phyloP scores from a whole-genome alignment of 1,140 invertebrate genomes.

The Charaxes varanes region DNA sequence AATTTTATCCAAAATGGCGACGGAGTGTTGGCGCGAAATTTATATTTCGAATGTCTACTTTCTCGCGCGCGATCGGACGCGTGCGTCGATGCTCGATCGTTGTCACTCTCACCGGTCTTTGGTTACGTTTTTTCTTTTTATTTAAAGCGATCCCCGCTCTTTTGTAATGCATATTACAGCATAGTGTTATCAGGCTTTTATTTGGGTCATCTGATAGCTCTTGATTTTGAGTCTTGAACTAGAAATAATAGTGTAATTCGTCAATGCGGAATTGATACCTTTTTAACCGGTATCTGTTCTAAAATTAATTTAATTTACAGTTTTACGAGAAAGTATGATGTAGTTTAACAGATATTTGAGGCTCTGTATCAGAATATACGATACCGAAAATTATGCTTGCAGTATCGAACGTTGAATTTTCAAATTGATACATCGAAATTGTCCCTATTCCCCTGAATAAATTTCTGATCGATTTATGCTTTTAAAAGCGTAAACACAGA shows the following conservation, averaged over 20 bases:
- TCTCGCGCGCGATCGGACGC: slow-evolving; percentile 37
- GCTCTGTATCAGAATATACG: no score
- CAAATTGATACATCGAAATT: no score
- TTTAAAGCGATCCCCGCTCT: slow-evolving; percentile 62
- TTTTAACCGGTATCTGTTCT: no score
- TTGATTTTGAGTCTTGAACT: not conserved
- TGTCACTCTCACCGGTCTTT: slow-evolving; percentile 61
- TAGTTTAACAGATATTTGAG: no score
- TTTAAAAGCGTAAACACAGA: no score
- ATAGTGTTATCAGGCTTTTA: slow-evolving; percentile 51
- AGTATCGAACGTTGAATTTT: no score
- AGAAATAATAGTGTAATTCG: not conserved
- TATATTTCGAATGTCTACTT: slow-evolving; percentile 41
- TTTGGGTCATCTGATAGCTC: slow-evolving; percentile 28
- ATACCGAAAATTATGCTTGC: no score
- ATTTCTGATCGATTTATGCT: no score
- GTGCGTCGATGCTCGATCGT: slow-evolving; percentile 32
- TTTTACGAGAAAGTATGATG: no score
- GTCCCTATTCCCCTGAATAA: no score
- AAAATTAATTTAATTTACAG: no score
- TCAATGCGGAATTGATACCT: not conserved
- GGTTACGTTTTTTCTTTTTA: slow-evolving; percentile 55
- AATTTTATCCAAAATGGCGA: slow-evolving; percentile 17
- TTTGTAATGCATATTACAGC: slow-evolving; percentile 49
- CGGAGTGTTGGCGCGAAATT: slow-evolving; percentile 37